A percentile compares a stretch with the other conserved stretches of the same genome.
Evolutionary conservation across 2,113 vertebrate genomes (phyloP).

Genomic region (Taxidea taxus): DNA sequence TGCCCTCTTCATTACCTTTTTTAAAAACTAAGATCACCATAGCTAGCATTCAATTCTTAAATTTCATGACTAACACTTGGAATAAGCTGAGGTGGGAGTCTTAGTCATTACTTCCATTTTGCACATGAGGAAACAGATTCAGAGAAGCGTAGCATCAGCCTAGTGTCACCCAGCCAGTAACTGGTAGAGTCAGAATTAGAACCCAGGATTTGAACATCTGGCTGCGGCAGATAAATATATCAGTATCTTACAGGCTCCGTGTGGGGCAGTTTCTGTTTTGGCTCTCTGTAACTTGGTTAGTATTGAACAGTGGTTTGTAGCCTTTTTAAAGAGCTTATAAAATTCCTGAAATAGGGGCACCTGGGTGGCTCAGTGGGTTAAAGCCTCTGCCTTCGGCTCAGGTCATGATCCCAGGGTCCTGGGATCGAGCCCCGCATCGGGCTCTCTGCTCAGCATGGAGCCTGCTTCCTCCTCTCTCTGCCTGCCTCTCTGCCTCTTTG

Average conservation of each 20-base stretch:
- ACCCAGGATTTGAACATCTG: neutral
- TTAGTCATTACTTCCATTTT: neutral
- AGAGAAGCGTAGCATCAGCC: neutral
- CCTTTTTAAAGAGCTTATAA: neutral
- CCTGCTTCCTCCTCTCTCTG: no score
- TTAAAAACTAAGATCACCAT: neutral
- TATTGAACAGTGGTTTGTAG: neutral
- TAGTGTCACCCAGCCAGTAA: neutral
- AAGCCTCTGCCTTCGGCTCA: no score
- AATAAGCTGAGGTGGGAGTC: neutral
- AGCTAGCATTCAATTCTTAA: neutral
- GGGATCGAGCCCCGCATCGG: no score
- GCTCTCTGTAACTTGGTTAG: neutral
- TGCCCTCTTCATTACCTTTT: neutral
- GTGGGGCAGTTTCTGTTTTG: neutral
- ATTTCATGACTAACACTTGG: neutral
- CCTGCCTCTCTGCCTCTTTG: no score
- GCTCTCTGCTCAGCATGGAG: no score
- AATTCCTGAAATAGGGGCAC: no score
- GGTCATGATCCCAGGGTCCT: no score
- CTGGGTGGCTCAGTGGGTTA: no score
- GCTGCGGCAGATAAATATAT: neutral
- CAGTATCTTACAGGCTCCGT: neutral
- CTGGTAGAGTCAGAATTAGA: neutral
- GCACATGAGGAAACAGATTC: neutral